Percentiles rank a stretch among this genome's conserved stretches.
phyloP scores from a whole-genome alignment of 2,888 invertebrate species.

The Plagodis pulveraria region DNA sequence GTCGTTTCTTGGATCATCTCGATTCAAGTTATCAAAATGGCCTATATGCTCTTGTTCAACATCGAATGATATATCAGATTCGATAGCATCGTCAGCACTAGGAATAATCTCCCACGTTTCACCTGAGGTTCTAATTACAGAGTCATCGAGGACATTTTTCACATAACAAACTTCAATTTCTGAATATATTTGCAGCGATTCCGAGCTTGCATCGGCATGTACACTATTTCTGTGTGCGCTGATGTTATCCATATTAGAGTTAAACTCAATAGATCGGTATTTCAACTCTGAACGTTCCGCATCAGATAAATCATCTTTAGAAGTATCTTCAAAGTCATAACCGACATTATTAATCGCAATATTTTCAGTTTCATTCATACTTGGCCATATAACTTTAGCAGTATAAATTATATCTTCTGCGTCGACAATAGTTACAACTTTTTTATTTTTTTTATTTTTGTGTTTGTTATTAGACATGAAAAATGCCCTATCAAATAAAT shows the following conservation, averaged over 20 bases:
- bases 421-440: slow-evolving; percentile 70
- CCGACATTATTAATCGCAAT: neutral
- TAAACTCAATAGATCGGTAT: neutral
- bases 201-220: neutral
- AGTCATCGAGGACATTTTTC: neutral
- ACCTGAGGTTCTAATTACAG: neutral
- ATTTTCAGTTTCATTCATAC: slow-evolving; percentile 2
- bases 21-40: slow-evolving; percentile 3
- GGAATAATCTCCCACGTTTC: slow-evolving; percentile 10
- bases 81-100: neutral
- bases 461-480: slow-evolving; percentile 50
- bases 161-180: neutral
- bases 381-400: slow-evolving; percentile 52
- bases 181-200: neutral
- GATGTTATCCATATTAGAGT: neutral
- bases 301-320: neutral
- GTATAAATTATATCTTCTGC: slow-evolving; percentile 72
- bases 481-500: slow-evolving; percentile 63
- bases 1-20: slow-evolving; percentile 2
- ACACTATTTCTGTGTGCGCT: neutral
- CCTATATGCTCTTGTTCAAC: neutral
- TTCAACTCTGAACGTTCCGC: neutral
- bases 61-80: neutral
- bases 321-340: no score
- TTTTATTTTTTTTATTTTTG: slow-evolving; percentile 47